A percentile compares a stretch with the other conserved stretches of the same genome.
These are phyloP conservation scores for Cremastinae sp. DNA, from an alignment of 2,888 invertebrate species.

Conservation along the genomic window DNA sequence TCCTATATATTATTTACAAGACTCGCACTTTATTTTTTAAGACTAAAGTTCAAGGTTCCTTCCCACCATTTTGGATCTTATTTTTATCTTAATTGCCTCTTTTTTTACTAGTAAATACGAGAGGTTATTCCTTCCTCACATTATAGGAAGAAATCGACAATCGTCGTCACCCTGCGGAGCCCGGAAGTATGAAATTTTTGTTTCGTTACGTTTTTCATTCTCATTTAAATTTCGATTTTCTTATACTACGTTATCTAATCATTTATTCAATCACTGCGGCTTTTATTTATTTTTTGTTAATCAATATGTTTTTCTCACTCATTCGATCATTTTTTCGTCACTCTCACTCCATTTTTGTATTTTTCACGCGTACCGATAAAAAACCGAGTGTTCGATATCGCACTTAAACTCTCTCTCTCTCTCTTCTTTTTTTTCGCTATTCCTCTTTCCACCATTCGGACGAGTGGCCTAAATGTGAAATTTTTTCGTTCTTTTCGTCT, in stretches of 20 bases:
- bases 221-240: slow-evolving; percentile 57
- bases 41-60: slow-evolving; percentile 51
- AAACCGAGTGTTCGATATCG: slow-evolving; percentile 52
- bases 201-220: slow-evolving; percentile 59
- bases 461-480: too few species aligned
- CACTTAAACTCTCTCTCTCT: slow-evolving; percentile 34
- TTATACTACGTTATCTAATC: slow-evolving; percentile 62
- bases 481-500: slow-evolving; percentile 20
- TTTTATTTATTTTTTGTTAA: slow-evolving; percentile 43
- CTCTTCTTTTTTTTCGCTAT: slow-evolving; percentile 40
- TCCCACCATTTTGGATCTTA: slow-evolving; percentile 51
- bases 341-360: slow-evolving; percentile 50
- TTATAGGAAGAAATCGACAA: slow-evolving; percentile 9
- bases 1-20: slow-evolving; percentile 68
- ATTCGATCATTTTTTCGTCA: slow-evolving; percentile 39
- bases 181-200: slow-evolving; percentile 63
- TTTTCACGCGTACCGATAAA: not conserved
- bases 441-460: not conserved
- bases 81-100: slow-evolving; percentile 45
- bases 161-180: slow-evolving; percentile 50
- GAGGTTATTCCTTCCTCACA: slow-evolving; percentile 58
- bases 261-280: slow-evolving; percentile 61
- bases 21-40: slow-evolving; percentile 54
- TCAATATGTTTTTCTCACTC: slow-evolving; percentile 34
- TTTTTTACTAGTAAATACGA: slow-evolving; percentile 47